These are phyloP conservation scores for Elgaria multicarinata DNA, from an alignment of 2,113 vertebrate species.

Conservation along the genomic window DNA sequence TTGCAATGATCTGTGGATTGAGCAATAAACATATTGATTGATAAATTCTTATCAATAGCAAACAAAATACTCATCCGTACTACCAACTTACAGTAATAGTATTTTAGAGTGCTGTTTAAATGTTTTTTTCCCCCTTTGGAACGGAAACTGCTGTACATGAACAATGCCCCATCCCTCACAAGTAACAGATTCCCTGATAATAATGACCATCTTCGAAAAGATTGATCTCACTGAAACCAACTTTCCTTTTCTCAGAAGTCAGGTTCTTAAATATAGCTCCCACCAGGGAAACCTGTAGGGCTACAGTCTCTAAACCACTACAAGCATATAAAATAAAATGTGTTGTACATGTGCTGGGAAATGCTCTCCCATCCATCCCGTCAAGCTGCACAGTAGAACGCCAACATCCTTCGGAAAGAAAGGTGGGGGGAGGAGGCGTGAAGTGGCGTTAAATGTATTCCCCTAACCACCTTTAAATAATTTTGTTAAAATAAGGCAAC, in stretches of 20 bases:
- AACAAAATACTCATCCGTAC: no score
- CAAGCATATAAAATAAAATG: constrained; percentile 36
- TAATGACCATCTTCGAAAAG: background rate
- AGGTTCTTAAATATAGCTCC: background rate
- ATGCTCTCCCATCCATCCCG: constrained; percentile 33
- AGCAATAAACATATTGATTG: no score
- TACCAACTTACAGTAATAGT: background rate
- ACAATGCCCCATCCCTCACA: background rate
- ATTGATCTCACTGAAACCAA: background rate
- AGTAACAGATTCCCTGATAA: background rate
- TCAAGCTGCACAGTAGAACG: constrained; percentile 9
- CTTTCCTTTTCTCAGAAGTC: constrained; percentile 24
- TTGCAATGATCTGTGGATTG: no score
- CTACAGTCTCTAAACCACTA: constrained; percentile 13
- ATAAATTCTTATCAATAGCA: no score
- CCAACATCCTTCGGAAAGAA: constrained; percentile 24
- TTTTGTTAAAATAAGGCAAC: constrained; percentile 31
- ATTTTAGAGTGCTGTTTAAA: background rate
- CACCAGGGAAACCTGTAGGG: background rate
- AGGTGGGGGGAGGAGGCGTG: rapidly evolving
- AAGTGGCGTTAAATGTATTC: constrained; percentile 30
- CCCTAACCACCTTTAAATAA: constrained; percentile 35
- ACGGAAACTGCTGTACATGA: background rate
- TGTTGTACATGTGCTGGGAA: constrained; percentile 21
- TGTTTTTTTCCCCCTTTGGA: background rate